Percentiles rank a stretch among this genome's conserved stretches.
phyloP scores from a whole-genome alignment of 53 echinoderm and acorn worm genomes.

The Holothuria leucospilota region DNA sequence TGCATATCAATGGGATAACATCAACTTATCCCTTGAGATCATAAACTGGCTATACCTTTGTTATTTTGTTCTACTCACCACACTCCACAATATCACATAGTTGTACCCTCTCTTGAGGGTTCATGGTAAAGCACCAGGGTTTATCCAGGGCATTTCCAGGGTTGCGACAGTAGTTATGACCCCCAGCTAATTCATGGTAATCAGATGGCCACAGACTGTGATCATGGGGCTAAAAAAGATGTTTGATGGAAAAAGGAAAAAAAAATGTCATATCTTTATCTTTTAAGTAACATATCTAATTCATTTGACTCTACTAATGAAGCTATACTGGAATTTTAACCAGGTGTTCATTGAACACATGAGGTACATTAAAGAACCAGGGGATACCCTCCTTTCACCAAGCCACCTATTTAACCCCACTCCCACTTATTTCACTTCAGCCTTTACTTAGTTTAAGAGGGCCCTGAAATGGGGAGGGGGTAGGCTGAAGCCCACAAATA shows the following conservation, averaged over 20 bases:
- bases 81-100: slow-evolving; percentile 85
- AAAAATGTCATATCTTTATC: neutral
- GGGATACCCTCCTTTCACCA: too few species aligned
- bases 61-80: slow-evolving; percentile 61
- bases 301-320: too few species aligned
- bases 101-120: slow-evolving; percentile 75
- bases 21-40: neutral
- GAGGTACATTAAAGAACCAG: too few species aligned
- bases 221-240: slow-evolving; percentile 71
- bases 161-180: slow-evolving; percentile 98
- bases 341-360: too few species aligned
- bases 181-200: slow-evolving; percentile 93
- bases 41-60: neutral
- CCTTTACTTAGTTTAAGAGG: too few species aligned
- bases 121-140: slow-evolving; percentile 97
- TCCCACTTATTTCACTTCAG: too few species aligned
- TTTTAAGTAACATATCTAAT: too few species aligned
- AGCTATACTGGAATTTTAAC: too few species aligned
- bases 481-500: too few species aligned
- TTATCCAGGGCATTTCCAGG: slow-evolving; percentile 84
- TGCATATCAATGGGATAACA: too few species aligned
- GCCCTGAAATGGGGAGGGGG: too few species aligned
- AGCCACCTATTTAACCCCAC: too few species aligned
- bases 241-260: neutral
- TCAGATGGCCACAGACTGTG: slow-evolving; percentile 73